Evolutionary conservation across 1,140 invertebrate species (phyloP).

Genomic region (Eufriesea mexicana): DNA sequence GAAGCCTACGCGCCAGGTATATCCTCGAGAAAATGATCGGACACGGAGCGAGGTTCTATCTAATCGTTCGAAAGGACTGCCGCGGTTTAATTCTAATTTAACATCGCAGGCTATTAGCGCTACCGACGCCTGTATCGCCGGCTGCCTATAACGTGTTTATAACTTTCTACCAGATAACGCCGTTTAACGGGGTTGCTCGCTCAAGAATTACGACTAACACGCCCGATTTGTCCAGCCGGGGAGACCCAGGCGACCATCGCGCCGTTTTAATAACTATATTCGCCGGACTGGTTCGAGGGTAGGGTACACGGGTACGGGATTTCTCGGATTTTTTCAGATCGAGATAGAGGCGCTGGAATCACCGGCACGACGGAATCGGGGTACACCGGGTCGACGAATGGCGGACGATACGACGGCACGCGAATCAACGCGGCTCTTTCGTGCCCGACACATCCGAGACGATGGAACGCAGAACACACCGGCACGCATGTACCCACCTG

Average conservation of each 20-base stretch:
- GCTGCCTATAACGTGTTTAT: neutral
- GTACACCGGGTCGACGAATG: neutral
- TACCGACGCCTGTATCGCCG: conserved; percentile 8
- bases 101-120: neutral
- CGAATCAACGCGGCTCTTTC: conserved; percentile 54
- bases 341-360: neutral
- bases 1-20: too few relatives aligned
- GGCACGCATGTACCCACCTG: conserved; percentile 28
- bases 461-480: conserved; percentile 45
- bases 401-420: conserved; percentile 32
- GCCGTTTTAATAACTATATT: conserved; percentile 1
- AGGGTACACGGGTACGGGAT: neutral
- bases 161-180: conserved; percentile 27
- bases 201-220: neutral
- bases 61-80: conserved; percentile 5
- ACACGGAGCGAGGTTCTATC: neutral
- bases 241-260: neutral
- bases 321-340: neutral
- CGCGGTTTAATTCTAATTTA: conserved; percentile 1
- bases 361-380: neutral
- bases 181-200: neutral
- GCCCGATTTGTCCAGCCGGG: neutral
- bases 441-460: conserved; percentile 40
- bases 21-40: neutral
- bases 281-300: neutral